Base-by-base conservation (phyloP, 2,113 vertebrate species). In the Phylloscopus trochilus region DNA sequence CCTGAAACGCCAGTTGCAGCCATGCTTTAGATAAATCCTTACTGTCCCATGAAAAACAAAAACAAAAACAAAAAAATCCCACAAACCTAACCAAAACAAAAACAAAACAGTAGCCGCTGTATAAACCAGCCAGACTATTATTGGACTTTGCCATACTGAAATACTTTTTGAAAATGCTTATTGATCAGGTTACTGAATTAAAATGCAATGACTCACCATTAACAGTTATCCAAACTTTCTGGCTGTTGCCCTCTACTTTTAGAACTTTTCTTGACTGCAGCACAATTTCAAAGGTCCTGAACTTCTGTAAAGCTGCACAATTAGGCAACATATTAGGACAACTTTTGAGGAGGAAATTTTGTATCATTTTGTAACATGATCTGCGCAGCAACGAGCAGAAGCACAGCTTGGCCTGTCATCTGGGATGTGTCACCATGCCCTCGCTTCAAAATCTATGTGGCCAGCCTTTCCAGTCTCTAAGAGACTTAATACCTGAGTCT, bases 381-480 rank as follows among this genome's bases (percentile, higher is more conserved):
- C 17, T 67, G 9, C 31, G 37, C 33, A 72, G 58, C 85, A 90
- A 76, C 11, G 14, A 73, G 7, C 13, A 77, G 82, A 64, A 24
- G 0, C 16, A 43, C 47, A 73, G 15, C 15, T 44, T 79, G 23
- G 9, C 10, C 28, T 90, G 6, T 82, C 26, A 59, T 35, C 9
- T 1, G 2, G 13, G 9, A 55, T 53, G 21, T 2, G 2, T 55
- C 52, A 52, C 55, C 23, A 9, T 9, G 30, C 7, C 15, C 7
- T 10, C 18, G 6, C 64, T 90, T 46, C 37, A 82, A 72, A 82
- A 44, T 35, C 41, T 2, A 39, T 11, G 27, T 35, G 62, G 49
- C 8, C 19, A 47, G 24, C 3, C 27, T 41, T 67, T 78, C 41
- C 51, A 53, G 11, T 46, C 15, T 8, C 30, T 43, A 10, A 59